Conservation (phyloP, 2,113 vertebrate species). For the Callaeas wilsoni region DNA sequence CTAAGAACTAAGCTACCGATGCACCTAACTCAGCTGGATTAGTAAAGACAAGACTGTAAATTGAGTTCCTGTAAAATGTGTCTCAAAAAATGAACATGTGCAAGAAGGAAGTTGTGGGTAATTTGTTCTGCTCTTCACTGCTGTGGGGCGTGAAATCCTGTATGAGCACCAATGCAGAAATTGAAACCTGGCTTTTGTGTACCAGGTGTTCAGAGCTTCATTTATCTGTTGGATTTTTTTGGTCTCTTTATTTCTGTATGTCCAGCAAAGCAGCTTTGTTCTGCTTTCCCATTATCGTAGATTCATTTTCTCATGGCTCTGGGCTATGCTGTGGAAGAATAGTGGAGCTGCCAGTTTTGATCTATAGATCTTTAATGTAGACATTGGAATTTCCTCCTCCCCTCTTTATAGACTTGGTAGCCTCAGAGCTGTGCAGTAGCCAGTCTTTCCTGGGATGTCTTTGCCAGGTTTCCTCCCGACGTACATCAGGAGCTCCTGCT, state of each 20-base stretch:
- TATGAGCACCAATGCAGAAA: accelerated
- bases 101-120: background rate
- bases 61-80: background rate
- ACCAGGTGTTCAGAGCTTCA: background rate
- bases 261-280: background rate
- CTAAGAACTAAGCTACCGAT: background rate
- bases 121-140: background rate
- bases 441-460: background rate
- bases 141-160: background rate
- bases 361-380: background rate
- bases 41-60: background rate
- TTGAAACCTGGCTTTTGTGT: background rate
- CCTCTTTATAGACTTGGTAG: background rate
- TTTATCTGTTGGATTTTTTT: background rate
- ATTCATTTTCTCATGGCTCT: background rate
- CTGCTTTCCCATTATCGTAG: background rate
- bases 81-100: background rate
- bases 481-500: background rate
- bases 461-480: background rate
- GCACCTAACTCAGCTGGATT: background rate
- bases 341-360: background rate
- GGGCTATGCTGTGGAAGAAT: background rate
- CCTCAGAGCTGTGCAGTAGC: background rate
- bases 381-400: background rate
- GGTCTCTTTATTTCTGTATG: background rate